Base-by-base conservation (phyloP, 1,140 invertebrate species). In the Dufourea novaeangliae region DNA sequence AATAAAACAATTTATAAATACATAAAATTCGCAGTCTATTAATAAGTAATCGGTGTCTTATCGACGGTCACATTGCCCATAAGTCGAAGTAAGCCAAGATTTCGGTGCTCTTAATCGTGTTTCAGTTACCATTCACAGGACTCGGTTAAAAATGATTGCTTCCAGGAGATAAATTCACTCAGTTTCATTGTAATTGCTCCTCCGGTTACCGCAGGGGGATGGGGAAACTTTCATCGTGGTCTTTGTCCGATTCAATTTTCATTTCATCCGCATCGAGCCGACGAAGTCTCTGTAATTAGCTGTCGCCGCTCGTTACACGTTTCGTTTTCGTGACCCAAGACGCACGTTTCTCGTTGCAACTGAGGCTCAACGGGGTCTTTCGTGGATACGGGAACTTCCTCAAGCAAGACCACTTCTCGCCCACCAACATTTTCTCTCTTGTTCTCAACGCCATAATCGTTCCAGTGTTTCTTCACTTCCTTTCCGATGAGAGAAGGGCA, bases 261-360 rank as follows among this genome's bases (percentile, higher is more conserved):
- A 75, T 75, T 27, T 25, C 37, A 25, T 6, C 20, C 17, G 8
- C n/a, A 1, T 20, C 11, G 59, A 7, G 14, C 5, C 32, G 20
- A 8, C 34, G 37, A 44, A 25, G 14, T 20, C 29, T 17, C 37
- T 1, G 10, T 74, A 74, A 67, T 74, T 67, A 67, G n/a, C 27
- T 66, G 37, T 66, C 61, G 20, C 17, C 14, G 1, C 22, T 39
- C 32, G 0, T 44, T 32, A 14, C 25, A 39, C 68, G 29, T 29
- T 57, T 1, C 56, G 32, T 17, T 41, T 72, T 72, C 12, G 2
- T 22, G 50, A 0, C 2, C 39, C 37, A 22, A 27, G 41, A 63
- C 29, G 25, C 64, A 20, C 41, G 17, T 34, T 41, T 41, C 67
- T 41, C 52, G 7, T 25, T 29, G 29, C 20, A 69, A 41, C 22